Evolutionary conservation across 2,888 invertebrate genomes (phyloP), one percentile per base, ranked within the genome.

Genomic region (Heliconius aoede): DNA sequence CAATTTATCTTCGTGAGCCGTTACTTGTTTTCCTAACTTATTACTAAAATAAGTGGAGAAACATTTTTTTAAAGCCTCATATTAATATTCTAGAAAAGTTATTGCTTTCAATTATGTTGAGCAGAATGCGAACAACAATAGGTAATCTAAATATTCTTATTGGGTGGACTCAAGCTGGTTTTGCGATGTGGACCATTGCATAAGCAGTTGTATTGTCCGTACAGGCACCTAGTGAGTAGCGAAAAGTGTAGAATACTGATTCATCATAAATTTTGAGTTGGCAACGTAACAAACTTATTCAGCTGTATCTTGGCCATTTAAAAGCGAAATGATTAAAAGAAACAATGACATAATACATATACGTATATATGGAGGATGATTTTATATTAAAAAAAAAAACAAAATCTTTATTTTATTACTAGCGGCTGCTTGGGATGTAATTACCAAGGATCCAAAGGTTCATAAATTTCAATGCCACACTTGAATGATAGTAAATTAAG

Each of bases 101-200:
- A 30, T 24, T 61, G 40, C 58, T 72, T 60, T 36, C 28, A 65
- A 65, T 65, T 72, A 58, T 71, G 72, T 74, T 77, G 62, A 64
- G 76, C 61, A 71, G 30, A 32, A 69, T 60, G 74, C 30, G 64
- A 32, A 76, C 61, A 79, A 80, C 79, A 80, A 80, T 80, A 74
- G 79, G 76, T 72, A 79, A 79, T 79, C 73, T 78, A 76, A 80
- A 79, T 80, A 76, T 79, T 78, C 78, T 76, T 78, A 80, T 80
- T 79, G 76, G 73, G 79, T 77, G 77, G 76, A 76, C 79, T 78
- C 73, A 67, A 78, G 81, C 80, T 78, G 76, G 79, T 79, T 79
- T 87, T 86, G 86, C 87, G 87, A 86, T 84, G 85, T 87, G 87
- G 86, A 87, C 86, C 88, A 87, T 91, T 92, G 91, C 90, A 90